Evolutionary conservation across 1,140 invertebrate species (phyloP).

Genomic region (Drosophila ogumai): DNA sequence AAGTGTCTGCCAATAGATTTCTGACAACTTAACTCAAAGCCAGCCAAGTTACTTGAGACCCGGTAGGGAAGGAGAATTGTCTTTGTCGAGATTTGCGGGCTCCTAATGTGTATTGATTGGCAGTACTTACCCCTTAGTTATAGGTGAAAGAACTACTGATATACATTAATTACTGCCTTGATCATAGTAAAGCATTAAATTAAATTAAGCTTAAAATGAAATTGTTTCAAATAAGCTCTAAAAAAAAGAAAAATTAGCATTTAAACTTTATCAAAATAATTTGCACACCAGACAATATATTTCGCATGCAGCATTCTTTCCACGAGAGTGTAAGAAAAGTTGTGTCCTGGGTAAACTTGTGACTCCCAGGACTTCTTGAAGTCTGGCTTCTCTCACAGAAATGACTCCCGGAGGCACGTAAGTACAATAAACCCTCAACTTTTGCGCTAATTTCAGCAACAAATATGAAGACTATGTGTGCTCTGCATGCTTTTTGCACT

Average conservation of each 20-base stretch:
- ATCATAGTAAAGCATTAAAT: no score
- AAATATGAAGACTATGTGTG: conserved; percentile 30
- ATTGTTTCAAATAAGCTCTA: neutral
- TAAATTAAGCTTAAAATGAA: neutral
- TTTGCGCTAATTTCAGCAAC: conserved; percentile 67
- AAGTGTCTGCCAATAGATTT: conserved; percentile 51
- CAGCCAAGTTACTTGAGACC: conserved; percentile 29
- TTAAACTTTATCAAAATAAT: conserved; percentile 1
- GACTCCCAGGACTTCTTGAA: conserved; percentile 17
- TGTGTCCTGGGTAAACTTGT: conserved; percentile 18
- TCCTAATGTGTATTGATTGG: conserved; percentile 1
- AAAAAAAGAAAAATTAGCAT: neutral
- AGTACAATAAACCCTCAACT: conserved; percentile 55
- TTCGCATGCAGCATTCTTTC: conserved; percentile 6
- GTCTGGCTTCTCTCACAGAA: conserved; percentile 14
- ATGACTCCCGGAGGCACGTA: conserved; percentile 36
- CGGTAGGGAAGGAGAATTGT: neutral
- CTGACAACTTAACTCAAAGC: conserved; percentile 41
- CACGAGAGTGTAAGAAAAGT: conserved; percentile 19
- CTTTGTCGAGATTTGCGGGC: neutral
- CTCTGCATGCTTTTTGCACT: conserved; percentile 14
- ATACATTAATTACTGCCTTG: neutral
- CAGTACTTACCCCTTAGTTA: neutral
- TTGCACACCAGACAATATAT: conserved; percentile 13
- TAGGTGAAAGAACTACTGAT: neutral